These are phyloP conservation scores for Spodoptera frugiperda DNA, from an alignment of 1,140 invertebrate genomes.

Conservation along the genomic window DNA sequence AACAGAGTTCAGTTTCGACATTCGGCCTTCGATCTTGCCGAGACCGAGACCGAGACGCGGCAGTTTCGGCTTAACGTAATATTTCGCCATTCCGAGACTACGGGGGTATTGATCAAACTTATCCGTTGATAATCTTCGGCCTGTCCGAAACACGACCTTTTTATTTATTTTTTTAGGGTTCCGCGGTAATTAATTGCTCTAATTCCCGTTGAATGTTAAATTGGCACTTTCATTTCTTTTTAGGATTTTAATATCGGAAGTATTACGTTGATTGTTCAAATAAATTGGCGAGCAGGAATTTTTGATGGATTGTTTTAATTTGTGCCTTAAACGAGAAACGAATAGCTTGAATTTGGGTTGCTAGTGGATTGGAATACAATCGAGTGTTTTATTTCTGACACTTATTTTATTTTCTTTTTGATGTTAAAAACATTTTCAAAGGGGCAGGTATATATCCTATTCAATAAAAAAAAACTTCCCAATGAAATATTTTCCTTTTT, in stretches of 20 bases:
- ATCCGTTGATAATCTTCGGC: conserved; percentile 35
- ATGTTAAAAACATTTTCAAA: too few relatives aligned
- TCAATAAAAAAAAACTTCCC: too few relatives aligned
- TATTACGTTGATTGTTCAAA: not conserved
- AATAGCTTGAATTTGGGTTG: too few relatives aligned
- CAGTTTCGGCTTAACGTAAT: not conserved
- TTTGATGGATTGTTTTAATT: not conserved
- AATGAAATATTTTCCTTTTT: too few relatives aligned
- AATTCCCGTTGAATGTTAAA: not conserved
- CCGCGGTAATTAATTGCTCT: conserved; percentile 7
- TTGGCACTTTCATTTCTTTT: not conserved
- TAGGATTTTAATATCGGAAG: not conserved
- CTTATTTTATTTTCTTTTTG: too few relatives aligned
- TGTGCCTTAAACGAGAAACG: not conserved
- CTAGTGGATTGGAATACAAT: too few relatives aligned
- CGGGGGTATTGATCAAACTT: conserved; percentile 40
- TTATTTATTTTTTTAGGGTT: conserved; percentile 21
- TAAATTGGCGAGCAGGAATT: not conserved
- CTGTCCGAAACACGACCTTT: conserved; percentile 38
- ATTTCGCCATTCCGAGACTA: not conserved
- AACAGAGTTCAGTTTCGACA: not conserved
- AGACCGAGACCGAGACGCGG: too few relatives aligned
- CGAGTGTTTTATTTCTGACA: not conserved
- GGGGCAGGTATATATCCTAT: too few relatives aligned
- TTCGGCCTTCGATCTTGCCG: too few relatives aligned